Evolutionary conservation across 1,140 invertebrate species (phyloP).

Genomic region (Scaptodrosophila lebanonensis): DNA sequence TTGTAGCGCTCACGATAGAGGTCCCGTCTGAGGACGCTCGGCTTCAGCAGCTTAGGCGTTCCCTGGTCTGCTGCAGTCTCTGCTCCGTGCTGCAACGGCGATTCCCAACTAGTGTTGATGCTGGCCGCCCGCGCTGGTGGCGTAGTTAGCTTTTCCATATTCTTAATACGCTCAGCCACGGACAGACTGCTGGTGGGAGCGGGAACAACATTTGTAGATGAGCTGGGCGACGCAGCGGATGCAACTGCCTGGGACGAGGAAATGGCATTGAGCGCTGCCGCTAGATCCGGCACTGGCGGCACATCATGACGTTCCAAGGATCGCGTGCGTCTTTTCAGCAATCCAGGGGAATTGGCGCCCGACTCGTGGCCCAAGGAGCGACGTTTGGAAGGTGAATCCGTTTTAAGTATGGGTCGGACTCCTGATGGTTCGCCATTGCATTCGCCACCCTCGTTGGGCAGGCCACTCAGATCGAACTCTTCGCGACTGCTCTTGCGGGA

Average conservation of each 20-base stretch:
- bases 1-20: slow-evolving; percentile 80
- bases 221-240: slow-evolving; percentile 6
- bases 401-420: slow-evolving; percentile 62
- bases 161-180: slow-evolving; percentile 72
- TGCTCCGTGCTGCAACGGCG: slow-evolving; percentile 39
- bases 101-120: slow-evolving; percentile 60
- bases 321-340: slow-evolving; percentile 69
- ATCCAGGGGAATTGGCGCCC: background rate
- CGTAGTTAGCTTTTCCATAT: slow-evolving; percentile 69
- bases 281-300: slow-evolving; percentile 52
- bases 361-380: slow-evolving; percentile 43
- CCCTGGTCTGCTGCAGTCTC: background rate
- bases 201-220: slow-evolving; percentile 45
- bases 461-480: slow-evolving; percentile 56
- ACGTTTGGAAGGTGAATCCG: slow-evolving; percentile 69
- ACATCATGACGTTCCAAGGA: slow-evolving; percentile 65
- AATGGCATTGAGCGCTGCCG: slow-evolving; percentile 62
- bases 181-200: slow-evolving; percentile 51
- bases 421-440: slow-evolving; percentile 9
- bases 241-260: slow-evolving; percentile 33
- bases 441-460: slow-evolving; percentile 29
- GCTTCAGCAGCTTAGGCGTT: slow-evolving; percentile 72
- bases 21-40: slow-evolving; percentile 78
- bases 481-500: slow-evolving; percentile 81
- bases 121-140: slow-evolving; percentile 21